Evolutionary conservation across 2,797 vertebrate species (phyloP).

Genomic region (Somateria mollissima): DNA sequence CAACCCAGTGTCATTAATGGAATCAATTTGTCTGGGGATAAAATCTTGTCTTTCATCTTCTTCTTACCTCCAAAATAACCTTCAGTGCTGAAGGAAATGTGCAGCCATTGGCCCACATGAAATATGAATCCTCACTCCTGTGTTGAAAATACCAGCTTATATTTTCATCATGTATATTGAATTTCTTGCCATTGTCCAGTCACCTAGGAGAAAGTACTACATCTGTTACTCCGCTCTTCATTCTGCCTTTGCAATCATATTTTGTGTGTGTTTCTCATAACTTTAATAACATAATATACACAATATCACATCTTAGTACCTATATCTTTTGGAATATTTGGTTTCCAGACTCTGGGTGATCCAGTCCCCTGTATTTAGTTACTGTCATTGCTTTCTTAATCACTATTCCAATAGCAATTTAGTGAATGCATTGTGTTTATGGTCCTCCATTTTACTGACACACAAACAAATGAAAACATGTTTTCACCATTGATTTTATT

Average conservation of each 20-base stretch:
- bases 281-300: not conserved
- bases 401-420: not conserved
- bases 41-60: slow-evolving; percentile 31
- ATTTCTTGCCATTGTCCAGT: not conserved
- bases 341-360: not conserved
- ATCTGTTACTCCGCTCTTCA: not conserved
- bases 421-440: not conserved
- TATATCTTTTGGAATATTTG: not conserved
- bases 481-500: not conserved
- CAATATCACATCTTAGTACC: not conserved
- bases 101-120: not conserved
- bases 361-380: not conserved
- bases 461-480: not conserved
- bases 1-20: not conserved
- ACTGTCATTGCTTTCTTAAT: not conserved
- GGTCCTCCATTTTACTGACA: not conserved
- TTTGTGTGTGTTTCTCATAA: not conserved
- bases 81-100: not conserved
- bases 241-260: not conserved
- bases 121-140: not conserved
- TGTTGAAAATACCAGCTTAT: slow-evolving; percentile 16
- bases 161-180: slow-evolving; percentile 33
- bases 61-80: not conserved
- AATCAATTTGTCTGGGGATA: slow-evolving; percentile 12
- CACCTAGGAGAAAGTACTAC: not conserved